Base-by-base conservation (phyloP, 2,797 vertebrate species). In the Acrocephalus scirpaceus region DNA sequence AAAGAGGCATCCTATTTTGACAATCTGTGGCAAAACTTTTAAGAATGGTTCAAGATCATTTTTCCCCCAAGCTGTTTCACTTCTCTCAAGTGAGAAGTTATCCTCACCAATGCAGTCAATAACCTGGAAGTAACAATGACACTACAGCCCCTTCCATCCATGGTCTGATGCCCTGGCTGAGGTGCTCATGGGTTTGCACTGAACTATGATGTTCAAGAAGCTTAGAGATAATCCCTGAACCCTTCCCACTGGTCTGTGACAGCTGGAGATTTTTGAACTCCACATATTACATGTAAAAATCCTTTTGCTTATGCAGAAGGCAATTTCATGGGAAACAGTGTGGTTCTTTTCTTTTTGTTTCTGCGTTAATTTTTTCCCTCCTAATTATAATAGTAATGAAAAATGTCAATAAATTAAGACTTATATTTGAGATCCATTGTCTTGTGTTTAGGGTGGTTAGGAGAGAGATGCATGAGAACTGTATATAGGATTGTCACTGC, bases 151-250 rank as follows among this genome's bases (percentile, higher is more conserved):
- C 42, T 67, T 67, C 57, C 65, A 80, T 44, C 38, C 44, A 3
- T 7, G 51, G 36, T 15, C 32, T 62, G 25, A 29, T 9, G 11
- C 4, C 11, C 26, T 82, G 50, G 29, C n/a, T 62, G 53, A 70
- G 29, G 18, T 74, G 57, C 27, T 74, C 9, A 1, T 15, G 44
- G 36, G 12, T 60, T 83, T 66, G 40, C 8, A 9, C 15, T 26
- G 40, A 64, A 9, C 5, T 16, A 16, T 2, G 1, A 5, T 0
- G 0, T 61, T 32, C 0, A 1, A 53, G 77, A 56, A 22, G 16
- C 26, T 77, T 48, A 67, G n/a, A 30, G 30, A 86, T 27, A 57
- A 67, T 22, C 32, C 56, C n/a, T 11, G 32, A 67, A 34, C 30
- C 21, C 29, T 78, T 73, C 40, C 65, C 53, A 20, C 32, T 61